Evolutionary conservation across 2,888 invertebrate species (phyloP).

Genomic region (Ptilodon capucinus): DNA sequence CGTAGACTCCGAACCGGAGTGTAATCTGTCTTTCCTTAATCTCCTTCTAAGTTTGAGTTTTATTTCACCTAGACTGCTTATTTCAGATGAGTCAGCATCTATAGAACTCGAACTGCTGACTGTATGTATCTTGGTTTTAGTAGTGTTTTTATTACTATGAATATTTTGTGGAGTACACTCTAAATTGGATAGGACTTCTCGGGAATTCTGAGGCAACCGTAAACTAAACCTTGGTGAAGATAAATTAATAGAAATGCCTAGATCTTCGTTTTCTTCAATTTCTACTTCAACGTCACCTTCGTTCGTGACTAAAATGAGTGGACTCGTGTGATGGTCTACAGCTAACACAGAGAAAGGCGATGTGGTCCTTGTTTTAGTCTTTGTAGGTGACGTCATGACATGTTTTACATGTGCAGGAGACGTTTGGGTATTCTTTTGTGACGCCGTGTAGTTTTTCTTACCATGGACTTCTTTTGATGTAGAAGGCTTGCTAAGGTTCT

Average conservation of each 20-base stretch:
- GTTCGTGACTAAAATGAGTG: conserved; percentile 43
- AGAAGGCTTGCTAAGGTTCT: conserved; percentile 63
- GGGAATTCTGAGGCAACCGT: conserved; percentile 62
- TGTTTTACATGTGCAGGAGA: conserved; percentile 70
- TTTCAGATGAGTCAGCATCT: conserved; percentile 69
- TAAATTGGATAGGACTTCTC: conserved; percentile 61
- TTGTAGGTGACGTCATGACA: conserved; percentile 74
- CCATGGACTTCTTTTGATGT: conserved; percentile 50
- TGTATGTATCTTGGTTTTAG: conserved; percentile 22
- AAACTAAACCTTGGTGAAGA: conserved; percentile 73
- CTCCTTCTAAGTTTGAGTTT: conserved; percentile 50
- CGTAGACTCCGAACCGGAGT: conserved; percentile 57
- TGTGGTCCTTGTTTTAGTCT: conserved; percentile 69
- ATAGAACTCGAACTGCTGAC: conserved; percentile 60
- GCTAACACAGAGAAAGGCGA: conserved; percentile 57
- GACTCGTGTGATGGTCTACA: conserved; percentile 67
- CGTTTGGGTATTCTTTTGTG: conserved; percentile 74
- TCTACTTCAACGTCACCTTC: conserved; percentile 44
- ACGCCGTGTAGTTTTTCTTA: conserved; percentile 48
- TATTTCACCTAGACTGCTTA: conserved; percentile 75
- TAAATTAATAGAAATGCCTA: conserved; percentile 65
- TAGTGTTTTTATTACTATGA: conserved; percentile 8
- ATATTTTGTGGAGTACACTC: conserved; percentile 32
- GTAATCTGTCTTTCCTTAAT: conserved; percentile 39
- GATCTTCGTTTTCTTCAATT: conserved; percentile 50